Base-by-base conservation (phyloP, 2,888 invertebrate genomes). In the Protophormia terraenovae region DNA sequence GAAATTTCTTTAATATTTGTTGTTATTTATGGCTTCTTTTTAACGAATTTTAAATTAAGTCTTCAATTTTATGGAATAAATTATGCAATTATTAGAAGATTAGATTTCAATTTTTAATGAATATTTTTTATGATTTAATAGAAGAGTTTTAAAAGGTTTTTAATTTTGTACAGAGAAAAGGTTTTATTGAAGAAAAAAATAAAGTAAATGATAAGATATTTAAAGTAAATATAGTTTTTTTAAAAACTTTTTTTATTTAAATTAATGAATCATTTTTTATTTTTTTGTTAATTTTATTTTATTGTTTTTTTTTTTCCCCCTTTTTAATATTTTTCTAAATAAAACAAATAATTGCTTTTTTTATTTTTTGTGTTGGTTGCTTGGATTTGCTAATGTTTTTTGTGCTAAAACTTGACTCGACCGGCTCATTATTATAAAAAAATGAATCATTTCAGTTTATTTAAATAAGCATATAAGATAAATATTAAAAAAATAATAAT, bases 381-480 rank as follows among this genome's bases (percentile, higher is more conserved):
- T 14, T 58, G 58, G 32, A n/a, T n/a, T 58, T 47, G 41, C 22
- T 16, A 41, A 12, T 53, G 41, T 22, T 50, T n/a, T n/a, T n/a
- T 71, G 41, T 53, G 53, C 38, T 62, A 22, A 35, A 71, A 62
- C 50, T 62, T 79, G 50, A 79, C 22, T 53, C 53, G 38, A 2
- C 60, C 53, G 38, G 3, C 60, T 79, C 35, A 71, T 79, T 79
- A 58, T 71, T 62, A 41, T 38, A n/a, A 69, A 71, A 67, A 67
- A 71, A 69, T 78, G 78, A 79, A 50, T 79, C 78, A 79, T 60
- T 14, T 19, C 47, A 24, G 35, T 6, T 55, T 58, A 55, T 66
- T 64, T 66, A 41, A 53, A 29, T 50, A 14, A 16, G 38, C 8
- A 12, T 38, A 2, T 10, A 12, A 10, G 19, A 16, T 35, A 12